Conservation (phyloP, 2,113 vertebrate genomes). For the Noctilio leporinus region DNA sequence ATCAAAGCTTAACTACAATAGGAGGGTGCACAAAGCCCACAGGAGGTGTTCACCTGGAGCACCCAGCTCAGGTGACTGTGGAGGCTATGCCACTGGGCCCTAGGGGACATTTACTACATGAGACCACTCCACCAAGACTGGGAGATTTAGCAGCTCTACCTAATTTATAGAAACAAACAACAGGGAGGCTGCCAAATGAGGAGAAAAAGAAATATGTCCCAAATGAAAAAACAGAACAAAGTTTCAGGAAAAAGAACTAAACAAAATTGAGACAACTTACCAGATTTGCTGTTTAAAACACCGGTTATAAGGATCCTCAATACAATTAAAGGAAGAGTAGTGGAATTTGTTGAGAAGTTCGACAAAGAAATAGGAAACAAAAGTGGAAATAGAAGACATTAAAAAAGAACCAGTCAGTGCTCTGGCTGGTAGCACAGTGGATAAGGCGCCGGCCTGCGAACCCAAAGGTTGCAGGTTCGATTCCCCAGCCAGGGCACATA, state of each 20-base stretch:
- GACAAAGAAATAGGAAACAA: neutral
- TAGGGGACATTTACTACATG: neutral
- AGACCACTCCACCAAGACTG: neutral
- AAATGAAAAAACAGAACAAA: neutral
- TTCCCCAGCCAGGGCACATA: too few species aligned
- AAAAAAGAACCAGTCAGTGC: neutral
- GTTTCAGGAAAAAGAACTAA: neutral
- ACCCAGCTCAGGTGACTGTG: neutral
- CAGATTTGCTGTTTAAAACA: neutral
- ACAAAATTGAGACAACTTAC: neutral
- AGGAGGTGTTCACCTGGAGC: neutral
- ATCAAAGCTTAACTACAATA: neutral
- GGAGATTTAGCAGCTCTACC: neutral
- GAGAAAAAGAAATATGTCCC: neutral
- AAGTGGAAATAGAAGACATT: neutral
- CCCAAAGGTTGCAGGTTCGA: too few species aligned
- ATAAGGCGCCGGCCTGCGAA: too few species aligned
- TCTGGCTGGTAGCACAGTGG: too few species aligned
- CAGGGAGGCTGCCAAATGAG: neutral
- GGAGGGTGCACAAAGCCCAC: neutral
- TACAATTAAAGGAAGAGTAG: neutral
- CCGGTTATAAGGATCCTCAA: neutral
- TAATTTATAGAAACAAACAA: neutral
- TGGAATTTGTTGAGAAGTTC: neutral
- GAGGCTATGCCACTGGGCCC: neutral